A percentile compares a stretch with the other conserved stretches of the same genome.
phyloP scores from a whole-genome alignment of 2,797 vertebrate genomes.

The Parotocinclus haroldoi region DNA sequence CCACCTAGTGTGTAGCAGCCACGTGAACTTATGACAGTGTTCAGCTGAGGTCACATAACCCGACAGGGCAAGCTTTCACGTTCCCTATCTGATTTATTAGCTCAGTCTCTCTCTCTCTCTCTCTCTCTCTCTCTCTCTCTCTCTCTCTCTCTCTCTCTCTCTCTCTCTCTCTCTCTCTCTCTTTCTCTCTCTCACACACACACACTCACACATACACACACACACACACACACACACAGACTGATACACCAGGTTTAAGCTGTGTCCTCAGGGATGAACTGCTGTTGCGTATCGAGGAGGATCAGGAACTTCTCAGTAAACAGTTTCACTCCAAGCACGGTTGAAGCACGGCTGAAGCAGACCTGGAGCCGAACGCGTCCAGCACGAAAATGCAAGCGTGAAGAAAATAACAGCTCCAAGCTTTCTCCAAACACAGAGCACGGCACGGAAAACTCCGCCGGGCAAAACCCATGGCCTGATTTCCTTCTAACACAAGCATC shows the following conservation, averaged over 20 bases:
- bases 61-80: background rate
- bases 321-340: conserved; percentile 10
- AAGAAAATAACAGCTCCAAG: conserved; percentile 1
- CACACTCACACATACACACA: conserved; percentile 22
- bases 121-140: no score
- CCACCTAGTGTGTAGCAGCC: conserved; percentile 19
- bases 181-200: no score
- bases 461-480: background rate
- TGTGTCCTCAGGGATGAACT: conserved; percentile 9
- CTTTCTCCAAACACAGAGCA: conserved; percentile 11
- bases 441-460: no score
- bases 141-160: no score
- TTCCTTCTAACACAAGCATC: conserved; percentile 9
- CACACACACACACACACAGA: conserved; percentile 17
- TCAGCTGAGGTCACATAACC: conserved; percentile 6
- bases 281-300: no score
- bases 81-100: conserved; percentile 14
- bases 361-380: conserved; percentile 19
- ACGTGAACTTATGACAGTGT: background rate
- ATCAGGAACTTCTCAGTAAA: conserved; percentile 8
- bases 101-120: no score
- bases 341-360: background rate
- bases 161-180: no score
- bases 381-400: conserved; percentile 6
- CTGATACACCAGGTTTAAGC: conserved; percentile 2